These are phyloP conservation scores for Corbicula japonica DNA, from an alignment of 2,888 invertebrate genomes.

Conservation along the genomic window DNA sequence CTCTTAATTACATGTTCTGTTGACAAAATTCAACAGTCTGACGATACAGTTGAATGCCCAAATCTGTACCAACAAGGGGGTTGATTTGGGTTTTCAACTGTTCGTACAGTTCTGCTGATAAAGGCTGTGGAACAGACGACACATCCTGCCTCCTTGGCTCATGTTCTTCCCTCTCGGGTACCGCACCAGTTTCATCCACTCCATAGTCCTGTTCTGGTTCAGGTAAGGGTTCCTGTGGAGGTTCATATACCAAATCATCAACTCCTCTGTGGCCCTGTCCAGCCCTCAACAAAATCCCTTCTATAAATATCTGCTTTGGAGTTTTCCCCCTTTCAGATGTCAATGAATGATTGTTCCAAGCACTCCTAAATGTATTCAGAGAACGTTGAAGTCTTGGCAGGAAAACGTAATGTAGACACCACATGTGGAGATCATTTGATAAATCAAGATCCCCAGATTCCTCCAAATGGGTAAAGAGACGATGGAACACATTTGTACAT, in stretches of 20 bases:
- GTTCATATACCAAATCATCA: slow-evolving; percentile 20
- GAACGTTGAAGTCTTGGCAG: slow-evolving; percentile 16
- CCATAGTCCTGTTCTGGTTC: slow-evolving; percentile 29
- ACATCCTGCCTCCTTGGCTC: background rate
- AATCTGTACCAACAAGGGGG: background rate
- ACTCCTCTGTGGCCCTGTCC: slow-evolving; percentile 26
- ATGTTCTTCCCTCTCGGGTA: background rate
- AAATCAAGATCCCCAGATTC: slow-evolving; percentile 20
- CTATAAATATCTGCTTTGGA: slow-evolving; percentile 27
- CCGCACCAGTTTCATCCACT: slow-evolving; percentile 14
- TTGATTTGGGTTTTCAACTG: background rate
- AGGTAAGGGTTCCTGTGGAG: background rate
- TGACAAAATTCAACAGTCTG: slow-evolving; percentile 2
- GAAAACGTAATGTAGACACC: slow-evolving; percentile 42
- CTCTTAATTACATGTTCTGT: too few species aligned
- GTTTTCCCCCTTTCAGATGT: slow-evolving; percentile 11
- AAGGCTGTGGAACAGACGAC: background rate
- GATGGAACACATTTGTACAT: slow-evolving; percentile 27
- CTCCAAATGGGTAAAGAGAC: slow-evolving; percentile 53
- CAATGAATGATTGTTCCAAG: slow-evolving; percentile 32
- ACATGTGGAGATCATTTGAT: slow-evolving; percentile 31
- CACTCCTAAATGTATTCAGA: slow-evolving; percentile 11
- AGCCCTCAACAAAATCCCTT: slow-evolving; percentile 1
- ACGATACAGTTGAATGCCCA: slow-evolving; percentile 1
- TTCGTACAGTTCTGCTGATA: background rate